Conservation (phyloP, 2,797 vertebrate species). For the Gouania willdenowi region DNA sequence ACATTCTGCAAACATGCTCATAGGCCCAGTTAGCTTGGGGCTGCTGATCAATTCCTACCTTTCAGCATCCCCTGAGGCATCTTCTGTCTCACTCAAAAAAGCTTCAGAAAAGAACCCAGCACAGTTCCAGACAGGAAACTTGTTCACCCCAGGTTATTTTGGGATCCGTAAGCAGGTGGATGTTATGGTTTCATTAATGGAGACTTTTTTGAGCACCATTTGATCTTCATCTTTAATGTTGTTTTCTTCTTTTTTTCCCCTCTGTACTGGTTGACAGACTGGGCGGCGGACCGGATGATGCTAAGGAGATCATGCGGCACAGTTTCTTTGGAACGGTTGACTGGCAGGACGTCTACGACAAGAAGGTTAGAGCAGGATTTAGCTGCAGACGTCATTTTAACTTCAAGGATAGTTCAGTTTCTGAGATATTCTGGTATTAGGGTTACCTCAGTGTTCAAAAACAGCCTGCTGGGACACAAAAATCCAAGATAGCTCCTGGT, state of each 20-base stretch:
- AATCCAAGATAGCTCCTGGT: slow-evolving; percentile 29
- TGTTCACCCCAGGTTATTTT: slow-evolving; percentile 50
- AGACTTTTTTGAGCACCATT: slow-evolving; percentile 33
- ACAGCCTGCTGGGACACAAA: slow-evolving; percentile 20
- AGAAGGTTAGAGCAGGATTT: slow-evolving; percentile 81
- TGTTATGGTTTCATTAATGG: slow-evolving; percentile 51
- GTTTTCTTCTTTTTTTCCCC: not conserved
- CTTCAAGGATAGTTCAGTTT: slow-evolving; percentile 10
- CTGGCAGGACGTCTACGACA: slow-evolving; percentile 97
- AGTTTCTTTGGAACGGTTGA: slow-evolving; percentile 88
- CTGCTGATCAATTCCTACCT: slow-evolving; percentile 10
- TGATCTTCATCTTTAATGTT: slow-evolving; percentile 30
- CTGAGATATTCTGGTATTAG: slow-evolving; percentile 44
- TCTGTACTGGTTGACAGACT: slow-evolving; percentile 44
- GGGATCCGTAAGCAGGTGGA: slow-evolving; percentile 49
- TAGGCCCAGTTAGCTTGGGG: slow-evolving; percentile 1
- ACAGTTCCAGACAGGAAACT: slow-evolving; percentile 33
- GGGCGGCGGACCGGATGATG: slow-evolving; percentile 91
- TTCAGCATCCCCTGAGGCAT: slow-evolving; percentile 22
- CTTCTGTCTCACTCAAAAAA: slow-evolving; percentile 28
- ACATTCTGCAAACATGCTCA: too few relatives aligned
- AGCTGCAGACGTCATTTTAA: slow-evolving; percentile 20
- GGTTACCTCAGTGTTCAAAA: slow-evolving; percentile 38
- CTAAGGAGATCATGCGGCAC: slow-evolving; percentile 98
- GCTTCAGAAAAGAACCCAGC: slow-evolving; percentile 13